These are phyloP conservation scores for Zoroaster sp. DNA, from an alignment of 53 echinoderm and acorn worm genomes.

Conservation along the genomic window DNA sequence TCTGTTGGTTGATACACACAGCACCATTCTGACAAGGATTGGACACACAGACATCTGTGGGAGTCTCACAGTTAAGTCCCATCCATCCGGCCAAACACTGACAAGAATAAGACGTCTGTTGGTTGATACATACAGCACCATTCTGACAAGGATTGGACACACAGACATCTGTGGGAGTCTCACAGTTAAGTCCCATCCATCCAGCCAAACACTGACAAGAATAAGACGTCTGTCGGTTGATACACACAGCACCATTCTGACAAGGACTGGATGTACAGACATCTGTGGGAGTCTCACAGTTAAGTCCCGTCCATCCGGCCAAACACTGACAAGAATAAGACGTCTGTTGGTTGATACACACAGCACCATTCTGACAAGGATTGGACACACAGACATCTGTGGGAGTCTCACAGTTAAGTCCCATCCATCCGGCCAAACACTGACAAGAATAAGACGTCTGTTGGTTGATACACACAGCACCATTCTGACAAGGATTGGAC, in stretches of 20 bases:
- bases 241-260: slow-evolving; percentile 73
- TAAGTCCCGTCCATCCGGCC: slow-evolving; percentile 50
- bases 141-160: slow-evolving; percentile 60
- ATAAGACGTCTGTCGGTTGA: slow-evolving; percentile 10
- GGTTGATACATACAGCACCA: slow-evolving; percentile 63
- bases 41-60: background rate
- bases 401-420: slow-evolving; percentile 10
- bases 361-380: slow-evolving; percentile 76
- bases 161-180: slow-evolving; percentile 1
- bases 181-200: slow-evolving; percentile 44
- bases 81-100: slow-evolving; percentile 58
- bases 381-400: background rate
- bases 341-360: slow-evolving; percentile 38
- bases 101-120: slow-evolving; percentile 37
- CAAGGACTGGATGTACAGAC: slow-evolving; percentile 35
- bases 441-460: slow-evolving; percentile 36
- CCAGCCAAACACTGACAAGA: slow-evolving; percentile 37
- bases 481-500: slow-evolving; percentile 66
- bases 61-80: slow-evolving; percentile 60
- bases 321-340: slow-evolving; percentile 59
- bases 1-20: slow-evolving; percentile 35
- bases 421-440: slow-evolving; percentile 45
- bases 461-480: slow-evolving; percentile 52
- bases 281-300: slow-evolving; percentile 50
- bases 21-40: slow-evolving; percentile 75